A percentile compares a stretch with the other conserved stretches of the same genome.
Conservation (phyloP, 1,140 invertebrate species). For the Babylonia areolata region DNA sequence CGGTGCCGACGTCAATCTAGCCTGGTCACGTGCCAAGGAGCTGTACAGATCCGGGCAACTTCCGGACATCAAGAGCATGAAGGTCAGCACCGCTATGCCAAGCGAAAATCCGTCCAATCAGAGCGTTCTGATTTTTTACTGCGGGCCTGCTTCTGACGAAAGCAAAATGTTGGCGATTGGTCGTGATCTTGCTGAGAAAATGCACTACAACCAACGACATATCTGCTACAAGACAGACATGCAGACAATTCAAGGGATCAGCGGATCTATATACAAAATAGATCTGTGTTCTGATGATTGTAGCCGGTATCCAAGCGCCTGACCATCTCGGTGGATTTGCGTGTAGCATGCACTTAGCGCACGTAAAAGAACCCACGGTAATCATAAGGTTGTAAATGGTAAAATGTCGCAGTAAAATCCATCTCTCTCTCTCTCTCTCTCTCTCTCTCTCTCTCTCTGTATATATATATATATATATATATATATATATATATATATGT, state of each 20-base stretch:
- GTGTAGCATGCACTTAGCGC: too few relatives aligned
- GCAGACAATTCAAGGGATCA: not conserved
- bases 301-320: too few relatives aligned
- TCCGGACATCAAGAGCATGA: constrained; percentile 12
- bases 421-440: too few relatives aligned
- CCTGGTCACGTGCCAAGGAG: constrained; percentile 14
- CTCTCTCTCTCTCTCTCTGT: too few relatives aligned
- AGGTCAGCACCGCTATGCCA: not conserved
- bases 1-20: not conserved
- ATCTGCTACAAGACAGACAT: constrained; percentile 9
- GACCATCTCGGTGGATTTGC: too few relatives aligned
- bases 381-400: too few relatives aligned
- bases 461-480: too few relatives aligned
- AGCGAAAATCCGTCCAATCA: not conserved
- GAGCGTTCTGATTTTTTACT: constrained; percentile 17
- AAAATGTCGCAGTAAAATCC: too few relatives aligned
- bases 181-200: constrained; percentile 8
- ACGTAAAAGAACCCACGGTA: too few relatives aligned
- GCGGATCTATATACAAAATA: not conserved
- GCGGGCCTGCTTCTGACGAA: constrained; percentile 17
- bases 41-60: constrained; percentile 7
- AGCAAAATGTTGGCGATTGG: constrained; percentile 11
- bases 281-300: not conserved
- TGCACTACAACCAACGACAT: not conserved
- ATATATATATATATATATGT: too few relatives aligned